Evolutionary conservation across 2,797 vertebrate species (phyloP).

Genomic region (Phyllotis vaccarum): DNA sequence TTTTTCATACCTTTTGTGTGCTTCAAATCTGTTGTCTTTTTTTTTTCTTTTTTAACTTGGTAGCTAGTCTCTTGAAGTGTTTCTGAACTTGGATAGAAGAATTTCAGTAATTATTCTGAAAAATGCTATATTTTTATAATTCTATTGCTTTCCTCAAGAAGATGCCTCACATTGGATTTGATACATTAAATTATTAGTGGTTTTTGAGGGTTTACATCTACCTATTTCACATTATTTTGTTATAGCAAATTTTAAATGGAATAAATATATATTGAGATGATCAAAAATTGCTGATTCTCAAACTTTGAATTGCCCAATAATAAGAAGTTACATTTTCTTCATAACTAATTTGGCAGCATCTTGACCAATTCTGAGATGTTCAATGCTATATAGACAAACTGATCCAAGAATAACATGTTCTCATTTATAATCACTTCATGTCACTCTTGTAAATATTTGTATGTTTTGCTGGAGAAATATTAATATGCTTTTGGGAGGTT

Average conservation of each 20-base stretch:
- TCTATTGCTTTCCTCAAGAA: constrained; percentile 30
- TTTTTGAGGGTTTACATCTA: constrained; percentile 46
- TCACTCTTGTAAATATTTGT: constrained; percentile 61
- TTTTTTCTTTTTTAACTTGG: neutral
- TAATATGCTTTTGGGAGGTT: constrained; percentile 48
- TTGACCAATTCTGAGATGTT: constrained; percentile 43
- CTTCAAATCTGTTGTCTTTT: neutral
- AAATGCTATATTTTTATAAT: constrained; percentile 30
- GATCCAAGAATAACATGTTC: constrained; percentile 31
- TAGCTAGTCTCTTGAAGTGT: neutral
- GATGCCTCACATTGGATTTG: constrained; percentile 29
- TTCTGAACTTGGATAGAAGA: constrained; percentile 12
- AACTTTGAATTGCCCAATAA: constrained; percentile 58
- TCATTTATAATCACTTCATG: constrained; percentile 58
- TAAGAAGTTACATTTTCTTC: constrained; percentile 64
- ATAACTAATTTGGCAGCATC: constrained; percentile 40
- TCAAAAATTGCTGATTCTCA: constrained; percentile 51
- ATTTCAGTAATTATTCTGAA: neutral
- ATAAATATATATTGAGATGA: constrained; percentile 40
- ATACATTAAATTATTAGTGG: constrained; percentile 72
- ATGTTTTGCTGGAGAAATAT: constrained; percentile 55
- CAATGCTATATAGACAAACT: neutral
- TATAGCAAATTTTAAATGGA: constrained; percentile 48
- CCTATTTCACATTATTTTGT: constrained; percentile 68
- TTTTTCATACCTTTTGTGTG: neutral